Conservation (phyloP, 1,140 invertebrate species). For the Pseudomyrmex dendroicus region DNA sequence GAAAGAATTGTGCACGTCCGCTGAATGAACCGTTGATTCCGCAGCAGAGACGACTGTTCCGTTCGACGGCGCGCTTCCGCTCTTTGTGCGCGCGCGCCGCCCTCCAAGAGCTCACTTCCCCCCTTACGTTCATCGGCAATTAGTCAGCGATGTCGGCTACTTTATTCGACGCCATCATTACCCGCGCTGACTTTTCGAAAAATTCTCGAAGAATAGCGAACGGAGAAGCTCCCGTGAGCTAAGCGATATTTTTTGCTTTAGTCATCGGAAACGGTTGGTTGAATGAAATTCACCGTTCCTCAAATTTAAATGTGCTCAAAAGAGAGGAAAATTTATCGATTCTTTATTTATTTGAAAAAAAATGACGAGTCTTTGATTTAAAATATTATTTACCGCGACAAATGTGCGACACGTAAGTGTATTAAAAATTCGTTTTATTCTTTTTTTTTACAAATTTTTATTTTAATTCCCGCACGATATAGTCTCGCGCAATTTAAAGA, state of each 20-base stretch:
- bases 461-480: no score
- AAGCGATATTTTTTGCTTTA: background rate
- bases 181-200: slow-evolving; percentile 41
- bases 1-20: slow-evolving; percentile 77
- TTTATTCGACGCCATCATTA: slow-evolving; percentile 15
- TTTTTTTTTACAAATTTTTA: no score
- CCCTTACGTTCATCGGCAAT: slow-evolving; percentile 61
- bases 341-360: no score
- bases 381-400: no score
- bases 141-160: slow-evolving; percentile 64
- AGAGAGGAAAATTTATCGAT: no score
- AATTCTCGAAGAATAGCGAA: background rate
- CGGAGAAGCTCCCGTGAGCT: background rate
- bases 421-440: no score
- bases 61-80: slow-evolving; percentile 54
- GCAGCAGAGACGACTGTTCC: slow-evolving; percentile 71
- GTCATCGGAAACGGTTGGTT: background rate
- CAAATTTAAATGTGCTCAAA: no score
- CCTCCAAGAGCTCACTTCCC: slow-evolving; percentile 21
- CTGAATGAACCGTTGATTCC: slow-evolving; percentile 76
- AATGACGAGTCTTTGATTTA: no score
- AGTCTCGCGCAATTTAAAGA: no score
- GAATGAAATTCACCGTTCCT: no score
- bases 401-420: no score
- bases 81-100: slow-evolving; percentile 16